Evolutionary conservation across 2,797 vertebrate species (phyloP), one percentile per base, ranked within the genome.

Genomic region (Melanotaenia parkinsoni): DNA sequence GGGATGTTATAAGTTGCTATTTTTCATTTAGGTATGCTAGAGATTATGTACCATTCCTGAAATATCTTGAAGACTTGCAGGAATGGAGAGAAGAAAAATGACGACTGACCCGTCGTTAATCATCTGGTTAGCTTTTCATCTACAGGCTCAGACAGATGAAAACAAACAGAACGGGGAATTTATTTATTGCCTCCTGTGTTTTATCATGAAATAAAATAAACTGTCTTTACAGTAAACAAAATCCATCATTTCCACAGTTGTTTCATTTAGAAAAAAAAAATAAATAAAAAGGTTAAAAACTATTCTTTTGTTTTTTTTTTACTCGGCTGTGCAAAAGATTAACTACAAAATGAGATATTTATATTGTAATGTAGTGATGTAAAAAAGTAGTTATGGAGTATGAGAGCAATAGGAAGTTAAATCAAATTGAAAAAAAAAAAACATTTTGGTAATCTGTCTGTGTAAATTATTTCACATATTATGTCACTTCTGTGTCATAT

Each of bases 131-230:
- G 58, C 63, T 58, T 78, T 88, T 82, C 33, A 79, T 85, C 63
- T 51, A 20, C 24, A 5, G 35, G 63, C 65, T 24, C 43, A 68
- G 40, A 66, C 45, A 74, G 62, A 81, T 74, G 63, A 70, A 70
- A 85, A 80, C 54, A 78, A 78, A 79, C 5, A 13, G 40, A 32
- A 67, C 63, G 53, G 66, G 58, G 53, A 74, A 62, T 68, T 47
- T 59, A 64, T 78, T 69, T 66, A 70, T 58, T 73, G 24, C 64
- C 61, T 67, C n/a, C 38, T 5, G 18, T 64, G 70, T 82, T 80
- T 85, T 57, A 77, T 66, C 62, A 79, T 85, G 56, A 86, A 73
- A 76, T 54, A 45, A 56, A 67, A 68, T 81, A 76, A 85, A 65
- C 53, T 6, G 5, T 26, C 47, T 73, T 64, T 28, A 75, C 47